Base-by-base conservation (phyloP, 2,113 vertebrate species). In the Condylura cristata region DNA sequence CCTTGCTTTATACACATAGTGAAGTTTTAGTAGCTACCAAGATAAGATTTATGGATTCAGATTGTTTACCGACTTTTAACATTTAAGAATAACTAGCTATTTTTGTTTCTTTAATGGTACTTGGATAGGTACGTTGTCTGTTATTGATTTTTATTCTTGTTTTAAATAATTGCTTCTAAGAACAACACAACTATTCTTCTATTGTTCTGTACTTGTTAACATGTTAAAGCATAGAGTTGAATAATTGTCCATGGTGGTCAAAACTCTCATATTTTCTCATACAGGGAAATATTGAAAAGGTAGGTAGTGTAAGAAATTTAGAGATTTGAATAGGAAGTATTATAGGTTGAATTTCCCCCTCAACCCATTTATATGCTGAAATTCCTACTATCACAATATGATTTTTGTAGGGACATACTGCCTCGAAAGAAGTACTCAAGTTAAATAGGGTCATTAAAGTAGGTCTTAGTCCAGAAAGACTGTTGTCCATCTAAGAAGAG, bases 31-130 rank as follows among this genome's bases (percentile, higher is more conserved):
- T 60, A 94, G 17, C 39, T 93, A n/a, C 14, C 48, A 72, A 68
- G 65, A 56, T 26, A 16, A 61, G 32, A 89, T 94, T 9, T n/a
- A 39, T 24, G 74, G 20, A 48, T 75, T 65, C 75, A 10, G 44
- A 71, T 80, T 46, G 8, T 78, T 11, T 61, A 80, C 56, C 6
- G 87, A n/a, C 12, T 16, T 80, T 53, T 22, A 44, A 2, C 28
- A 78, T 81, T 85, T 90, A 39, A 85, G 90, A 91, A 90, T 91
- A 81, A 78, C 39, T 71, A 48, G 20, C 8, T 90, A 72, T 89
- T 93, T 96, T 80, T 94, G 13, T 83, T 89, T 88, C 22, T 96
- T 93, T n/a, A 91, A 86, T 72, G 22, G 44, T 53, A n/a, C 74
- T 92, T 95, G 48, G 28, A 34, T 9, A 90, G 37, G 2, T 91